Evolutionary conservation across 2,888 invertebrate genomes (phyloP).

Genomic region (Brenthis hecate): DNA sequence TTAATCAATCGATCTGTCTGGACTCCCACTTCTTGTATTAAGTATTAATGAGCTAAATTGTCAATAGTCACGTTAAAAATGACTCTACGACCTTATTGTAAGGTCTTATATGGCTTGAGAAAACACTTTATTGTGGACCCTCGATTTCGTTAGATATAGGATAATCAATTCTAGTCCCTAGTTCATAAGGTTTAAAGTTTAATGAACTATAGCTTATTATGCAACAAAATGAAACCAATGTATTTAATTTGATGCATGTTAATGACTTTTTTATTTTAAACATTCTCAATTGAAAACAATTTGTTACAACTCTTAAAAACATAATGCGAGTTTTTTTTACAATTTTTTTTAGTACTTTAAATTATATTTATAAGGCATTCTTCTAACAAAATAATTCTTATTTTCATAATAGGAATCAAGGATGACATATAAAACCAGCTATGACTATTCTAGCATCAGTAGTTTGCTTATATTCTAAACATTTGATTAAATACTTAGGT

Average conservation of each 20-base stretch:
- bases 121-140: not conserved
- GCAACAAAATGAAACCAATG: conserved; percentile 3
- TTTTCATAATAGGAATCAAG: no score
- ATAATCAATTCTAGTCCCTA: conserved; percentile 3
- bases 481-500: no score
- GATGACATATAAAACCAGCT: no score
- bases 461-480: no score
- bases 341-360: no score
- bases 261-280: conserved; percentile 13
- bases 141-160: not conserved
- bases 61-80: conserved; percentile 1
- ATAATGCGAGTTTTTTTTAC: no score
- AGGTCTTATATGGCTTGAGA: conserved; percentile 11
- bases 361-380: no score
- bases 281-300: conserved; percentile 2
- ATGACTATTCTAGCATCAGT: no score
- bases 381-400: no score
- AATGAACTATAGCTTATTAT: not conserved
- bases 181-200: not conserved
- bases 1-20: conserved; percentile 40
- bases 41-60: conserved; percentile 20
- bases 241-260: conserved; percentile 6
- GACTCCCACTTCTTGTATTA: conserved; percentile 8
- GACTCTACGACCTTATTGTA: conserved; percentile 22
- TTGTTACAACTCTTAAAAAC: not conserved